Evolutionary conservation across 2,113 vertebrate species (phyloP), one percentile per base, ranked within the genome.

Genomic region (Silurus asotus): DNA sequence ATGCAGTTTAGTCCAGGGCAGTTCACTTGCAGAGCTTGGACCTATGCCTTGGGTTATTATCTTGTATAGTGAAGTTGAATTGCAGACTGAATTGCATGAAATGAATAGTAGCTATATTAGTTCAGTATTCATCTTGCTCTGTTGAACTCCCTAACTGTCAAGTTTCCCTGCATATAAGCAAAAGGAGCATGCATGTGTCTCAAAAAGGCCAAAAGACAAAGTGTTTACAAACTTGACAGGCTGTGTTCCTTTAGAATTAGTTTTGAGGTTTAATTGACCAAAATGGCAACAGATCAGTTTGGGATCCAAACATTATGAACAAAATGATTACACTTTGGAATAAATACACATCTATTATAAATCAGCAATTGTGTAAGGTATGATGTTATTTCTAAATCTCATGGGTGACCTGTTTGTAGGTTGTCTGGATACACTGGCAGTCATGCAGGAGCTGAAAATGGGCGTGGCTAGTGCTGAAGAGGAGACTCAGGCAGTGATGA

Each of bases 361-460:
- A 65, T 25, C 0, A 3, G 11, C 20, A 51, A n/a, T 11, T 49
- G 23, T 53, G 23, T 19, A 17, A 3, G 7, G 17, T 49, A 53
- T 56, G 17, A 3, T 55, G 15, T 3, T 55, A 55, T 79, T 83
- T 2, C 48, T 72, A 2, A 87, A 83, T 76, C 48, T 85, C 14
- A 17, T 0, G 69, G 67, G 25, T 45, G 4, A 70, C 88, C 8
- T 92, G 37, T 69, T 4, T 56, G 86, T 87, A 99, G 98, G 98
- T 92, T 99, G 98, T 90, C 94, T 99, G 89, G 98, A 99, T 92
- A 99, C 98, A 5, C 94, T 99, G 91, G 97, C 98, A 82, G 95
- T 96, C 90, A 98, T 99, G 98, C 98, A 99, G 85, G 98, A 99
- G 88, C 95, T 99, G 89, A 99, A 99, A 93, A 98, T 99, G 96